Base-by-base conservation (phyloP, 2,797 vertebrate genomes). In the Aeoliscus strigatus region DNA sequence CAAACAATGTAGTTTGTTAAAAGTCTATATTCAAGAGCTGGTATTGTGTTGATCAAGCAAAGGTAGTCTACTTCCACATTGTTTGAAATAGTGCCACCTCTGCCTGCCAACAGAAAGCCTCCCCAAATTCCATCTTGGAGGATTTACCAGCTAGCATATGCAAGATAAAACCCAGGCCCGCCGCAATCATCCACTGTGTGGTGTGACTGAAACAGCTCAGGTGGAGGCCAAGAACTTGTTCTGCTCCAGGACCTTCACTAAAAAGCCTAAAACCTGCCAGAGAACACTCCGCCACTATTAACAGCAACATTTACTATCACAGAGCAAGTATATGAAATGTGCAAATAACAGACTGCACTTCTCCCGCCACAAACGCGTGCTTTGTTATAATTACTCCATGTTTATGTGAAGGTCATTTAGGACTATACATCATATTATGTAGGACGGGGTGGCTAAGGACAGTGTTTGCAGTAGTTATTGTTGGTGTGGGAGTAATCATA, bases 401-500 rank as follows among this genome's bases (percentile, higher is more conserved):
- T 51, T 54, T 48, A 24, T 21, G 18, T 38, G 21, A 44, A 41
- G 51, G 27, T 49, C 51, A 74, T 57, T 56, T 42, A 34, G 14
- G 46, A 45, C 39, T 24, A 12, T 32, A 31, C 26, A 36, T 52
- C 47, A 53, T 38, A 38, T 59, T 47, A 52, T 60, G 5, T 27
- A 33, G 41, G 14, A 43, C 15, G 38, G 15, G 23, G 38, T 45
- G 39, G 27, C 37, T 44, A 39, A 70, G 51, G 59, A 70, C 43
- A 27, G 17, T 52, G 52, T 74, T 69, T 66, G 54, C 36, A 32
- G 58, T 45, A 42, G 55, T 68, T 74, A 69, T 56, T 53, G 61
- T 54, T 70, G 59, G 73, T 8, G 42, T 63, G 48, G 55, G 60
- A 73, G 67, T 74, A 70, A 77, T 80, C 36, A 60, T 48, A 49